These are phyloP conservation scores for Megaceryle maxima DNA, from an alignment of 2,113 vertebrate species.

Conservation along the genomic window DNA sequence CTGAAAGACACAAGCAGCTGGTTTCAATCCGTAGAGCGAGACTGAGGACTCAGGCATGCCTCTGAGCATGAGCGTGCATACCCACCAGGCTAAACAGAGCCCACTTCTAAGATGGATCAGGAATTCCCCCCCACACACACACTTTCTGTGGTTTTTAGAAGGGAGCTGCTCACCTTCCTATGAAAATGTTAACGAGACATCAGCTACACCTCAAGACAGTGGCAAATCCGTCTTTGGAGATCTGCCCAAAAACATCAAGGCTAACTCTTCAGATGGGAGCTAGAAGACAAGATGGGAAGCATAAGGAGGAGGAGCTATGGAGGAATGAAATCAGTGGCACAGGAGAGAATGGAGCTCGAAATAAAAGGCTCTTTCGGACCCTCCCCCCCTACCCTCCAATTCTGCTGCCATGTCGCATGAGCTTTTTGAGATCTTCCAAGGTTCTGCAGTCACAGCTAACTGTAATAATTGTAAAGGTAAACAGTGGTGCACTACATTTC, in stretches of 20 bases:
- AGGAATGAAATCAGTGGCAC: not conserved
- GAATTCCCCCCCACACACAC: not conserved
- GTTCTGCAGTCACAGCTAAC: not conserved
- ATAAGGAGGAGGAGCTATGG: not conserved
- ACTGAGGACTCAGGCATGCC: not conserved
- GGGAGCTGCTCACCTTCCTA: not conserved
- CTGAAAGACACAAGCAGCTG: not conserved
- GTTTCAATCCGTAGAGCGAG: not conserved
- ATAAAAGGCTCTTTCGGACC: not conserved
- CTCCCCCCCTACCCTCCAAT: not conserved
- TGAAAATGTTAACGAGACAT: not conserved
- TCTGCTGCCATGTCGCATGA: not conserved
- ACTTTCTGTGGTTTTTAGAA: not conserved
- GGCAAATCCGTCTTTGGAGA: not conserved
- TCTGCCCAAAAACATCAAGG: not conserved
- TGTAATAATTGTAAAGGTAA: not conserved
- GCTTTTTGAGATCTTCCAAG: not conserved
- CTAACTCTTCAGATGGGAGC: not conserved
- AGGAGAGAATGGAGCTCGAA: not conserved
- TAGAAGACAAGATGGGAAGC: fast-evolving
- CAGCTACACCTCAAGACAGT: not conserved
- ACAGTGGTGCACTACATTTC: not conserved
- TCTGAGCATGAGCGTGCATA: fast-evolving
- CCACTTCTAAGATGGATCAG: fast-evolving
- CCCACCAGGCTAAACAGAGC: fast-evolving